Base-by-base conservation (phyloP, 2,888 invertebrate species). In the Sialis lutaria region DNA sequence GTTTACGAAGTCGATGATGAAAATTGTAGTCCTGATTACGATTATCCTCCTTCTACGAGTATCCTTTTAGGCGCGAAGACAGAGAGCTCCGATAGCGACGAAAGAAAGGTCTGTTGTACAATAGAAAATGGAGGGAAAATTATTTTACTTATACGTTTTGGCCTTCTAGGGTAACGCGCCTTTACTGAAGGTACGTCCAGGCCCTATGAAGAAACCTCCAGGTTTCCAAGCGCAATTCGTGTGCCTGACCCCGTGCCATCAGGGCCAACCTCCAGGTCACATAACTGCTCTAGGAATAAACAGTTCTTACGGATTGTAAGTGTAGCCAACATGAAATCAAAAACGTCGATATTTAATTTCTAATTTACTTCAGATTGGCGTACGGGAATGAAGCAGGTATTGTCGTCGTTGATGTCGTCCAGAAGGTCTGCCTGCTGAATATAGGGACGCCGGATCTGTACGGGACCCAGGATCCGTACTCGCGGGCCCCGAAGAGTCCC, bases 211-310 rank as follows among this genome's bases (percentile, higher is more conserved):
- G 61, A 84, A 93, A 67, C 79, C 85, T 39, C 75, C 95, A n/a
- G 98, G 97, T 54, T 98, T 93, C 75, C 96, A 97, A 73, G 89
- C 93, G 44, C 86, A 92, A 60, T 73, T 98, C 54, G 88, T 95
- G 55, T 95, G 95, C 67, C 72, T 96, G 60, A 89, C 96, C 58
- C 83, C 82, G 45, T 86, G 86, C 70, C 72, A 74, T 51, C 80
- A 78, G 58, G 79, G 80, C 42, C 78, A 81, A 68, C 77, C 85
- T 58, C 82, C 93, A 56, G 82, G 86, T 66, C 80, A 79, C 64
- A 82, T 97, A 62, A 81, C 90, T 56, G 79, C 92, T 54, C 79
- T 97, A 61, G 82, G 89, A 58, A 77, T 98, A 66, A 96, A 95
- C 72, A 93, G 96, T 57, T 88, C 89, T 49, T 96, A 92, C 69